phyloP scores from a whole-genome alignment of 2,888 invertebrate genomes.

The Xanthia togata region DNA sequence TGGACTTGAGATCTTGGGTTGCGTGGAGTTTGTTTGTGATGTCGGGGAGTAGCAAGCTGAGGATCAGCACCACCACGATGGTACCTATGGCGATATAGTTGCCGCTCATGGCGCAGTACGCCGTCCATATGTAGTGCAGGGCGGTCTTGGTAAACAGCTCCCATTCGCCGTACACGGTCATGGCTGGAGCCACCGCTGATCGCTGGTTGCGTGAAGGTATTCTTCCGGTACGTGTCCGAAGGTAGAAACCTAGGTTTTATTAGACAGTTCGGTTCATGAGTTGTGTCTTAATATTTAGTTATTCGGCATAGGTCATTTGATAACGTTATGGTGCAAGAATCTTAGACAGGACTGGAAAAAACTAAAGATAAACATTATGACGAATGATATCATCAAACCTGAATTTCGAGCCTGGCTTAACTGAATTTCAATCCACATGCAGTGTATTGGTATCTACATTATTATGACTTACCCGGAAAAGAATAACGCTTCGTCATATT shows the following conservation, averaged over 20 bases:
- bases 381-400: not conserved
- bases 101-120: conserved; percentile 66
- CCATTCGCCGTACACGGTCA: conserved; percentile 25
- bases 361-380: not conserved
- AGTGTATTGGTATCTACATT: not conserved
- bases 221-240: conserved; percentile 12
- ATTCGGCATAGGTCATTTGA: not conserved
- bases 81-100: conserved; percentile 74
- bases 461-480: conserved; percentile 34
- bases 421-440: not conserved
- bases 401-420: not conserved
- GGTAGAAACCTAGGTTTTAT: conserved; percentile 42
- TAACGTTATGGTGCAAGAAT: not conserved
- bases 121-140: conserved; percentile 62
- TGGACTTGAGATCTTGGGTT: conserved; percentile 74
- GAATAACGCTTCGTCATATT: conserved; percentile 40
- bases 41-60: conserved; percentile 79
- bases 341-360: not conserved
- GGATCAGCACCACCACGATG: conserved; percentile 73
- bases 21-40: conserved; percentile 77
- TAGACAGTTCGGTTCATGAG: not conserved
- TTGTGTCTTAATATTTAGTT: not conserved
- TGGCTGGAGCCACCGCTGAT: not conserved
- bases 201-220: not conserved
- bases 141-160: conserved; percentile 47